Evolutionary conservation across 2,797 vertebrate species (phyloP), one percentile per base, ranked within the genome.

Genomic region (Acestrorhynchus altus): DNA sequence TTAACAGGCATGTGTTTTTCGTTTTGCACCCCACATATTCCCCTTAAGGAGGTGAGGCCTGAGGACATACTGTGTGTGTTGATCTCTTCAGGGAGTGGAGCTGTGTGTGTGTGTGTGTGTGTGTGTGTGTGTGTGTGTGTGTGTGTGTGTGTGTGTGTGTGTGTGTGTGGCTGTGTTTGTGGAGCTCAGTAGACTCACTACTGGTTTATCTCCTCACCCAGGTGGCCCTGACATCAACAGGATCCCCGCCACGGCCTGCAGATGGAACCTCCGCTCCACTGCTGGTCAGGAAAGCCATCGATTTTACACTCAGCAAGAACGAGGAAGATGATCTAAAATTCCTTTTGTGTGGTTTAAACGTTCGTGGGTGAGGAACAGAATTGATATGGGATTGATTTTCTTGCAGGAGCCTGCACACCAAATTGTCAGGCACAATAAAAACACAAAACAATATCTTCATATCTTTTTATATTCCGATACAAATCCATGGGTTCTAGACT

Each of bases 251-350:
- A 52, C 10, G 51, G 18, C 20, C 71, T 64, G 69, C 60, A 74
- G 74, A 74, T 71, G 69, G 73, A 80, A 72, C 72, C 65, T 39
- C 42, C 22, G 70, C 70, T 68, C 49, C 49, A 35, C 73, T 77
- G 73, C 77, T 70, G 70, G 71, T 74, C 68, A 78, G 71, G 60
- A 81, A 52, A 78, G 54, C 47, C 71, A 78, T 70, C 66, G 75
- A 78, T 77, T 81, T 72, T 67, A 51, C 44, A 39, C 66, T 72
- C 64, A 42, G 65, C 52, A 20, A 35, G 67, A 54, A 79, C 65
- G 57, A 67, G 40, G 59, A 72, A 67, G 64, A 81, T 63, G 79
- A 89, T 85, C 78, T 82, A 89, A 86, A 85, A 78, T 89, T 90
- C 85, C 86, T 80, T 63, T 47, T 76, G 84, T 84, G 82, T 83